Base-by-base conservation (phyloP, 2,888 invertebrate genomes). In the Idaea dimidiata region DNA sequence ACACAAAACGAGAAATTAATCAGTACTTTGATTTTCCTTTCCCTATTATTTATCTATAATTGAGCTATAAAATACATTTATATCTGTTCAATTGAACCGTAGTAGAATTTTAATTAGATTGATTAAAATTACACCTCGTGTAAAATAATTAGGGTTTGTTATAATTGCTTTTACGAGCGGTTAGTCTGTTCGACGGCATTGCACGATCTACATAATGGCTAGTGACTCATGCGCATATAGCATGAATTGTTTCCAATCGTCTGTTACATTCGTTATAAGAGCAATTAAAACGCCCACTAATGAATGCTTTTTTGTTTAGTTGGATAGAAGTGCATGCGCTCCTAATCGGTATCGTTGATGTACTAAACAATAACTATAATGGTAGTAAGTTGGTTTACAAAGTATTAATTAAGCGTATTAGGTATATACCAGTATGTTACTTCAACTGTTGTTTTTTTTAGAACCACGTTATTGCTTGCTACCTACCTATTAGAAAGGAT, bases 61-160 rank as follows among this genome's bases (percentile, higher is more conserved):
- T n/a, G 2, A n/a, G 6, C 1, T n/a, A 14, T 54, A 54, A 54
- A 54, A 16, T 54, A 54, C 7, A 33, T 33, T 14, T 61, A 59
- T 24, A 24, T 24, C 24, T 24, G 24, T 24, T 24, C 5, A 24
- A 60, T 60, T 61, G 33, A 61, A 62, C 56, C 59, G 31, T 63
- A 58, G 53, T 56, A 60, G 57, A 53, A 58, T 54, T 54, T 57
- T 56, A 54, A 65, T 63, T 60, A 53, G 55, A 58, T 58, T n/a
- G 33, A 56, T 58, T 62, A 59, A 56, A 43, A 56, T 18, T 17
- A 56, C 58, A 58, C 59, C 54, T 60, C 55, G 54, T 56, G 55
- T 59, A 62, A 59, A 59, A 62, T 62, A 62, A 62, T 57, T 59
- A 62, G 24, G 62, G 56, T 57, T 63, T 24, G 16, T 18, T 59